A percentile compares a stretch with the other conserved stretches of the same genome.
These are phyloP conservation scores for Vulpes ferrilata DNA, from an alignment of 2,113 vertebrate genomes.

Conservation along the genomic window DNA sequence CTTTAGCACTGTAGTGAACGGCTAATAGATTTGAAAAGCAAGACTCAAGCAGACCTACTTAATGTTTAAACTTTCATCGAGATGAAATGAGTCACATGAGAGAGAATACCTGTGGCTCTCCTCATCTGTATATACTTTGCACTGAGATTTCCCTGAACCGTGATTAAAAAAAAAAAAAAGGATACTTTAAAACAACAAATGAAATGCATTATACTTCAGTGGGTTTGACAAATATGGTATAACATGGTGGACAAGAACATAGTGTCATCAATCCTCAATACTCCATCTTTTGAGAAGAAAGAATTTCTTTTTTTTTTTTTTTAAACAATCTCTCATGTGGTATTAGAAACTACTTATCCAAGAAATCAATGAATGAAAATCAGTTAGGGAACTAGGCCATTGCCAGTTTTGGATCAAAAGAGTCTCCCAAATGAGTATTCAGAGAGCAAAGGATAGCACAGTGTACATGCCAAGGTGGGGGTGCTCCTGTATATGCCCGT, in stretches of 20 bases:
- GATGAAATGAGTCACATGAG: neutral
- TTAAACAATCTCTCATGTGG: neutral
- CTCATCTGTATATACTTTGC: neutral
- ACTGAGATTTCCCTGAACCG: neutral
- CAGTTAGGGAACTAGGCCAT: neutral
- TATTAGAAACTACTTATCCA: neutral
- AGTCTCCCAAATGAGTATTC: neutral
- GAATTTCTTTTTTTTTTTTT: neutral
- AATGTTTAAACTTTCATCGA: neutral
- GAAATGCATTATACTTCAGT: fast-evolving
- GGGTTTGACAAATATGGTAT: fast-evolving
- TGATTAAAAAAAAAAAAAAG: neutral
- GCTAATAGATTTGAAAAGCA: neutral
- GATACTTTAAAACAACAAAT: neutral
- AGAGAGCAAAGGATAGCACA: fast-evolving
- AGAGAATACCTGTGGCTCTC: neutral
- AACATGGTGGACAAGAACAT: fast-evolving
- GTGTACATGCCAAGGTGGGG: fast-evolving
- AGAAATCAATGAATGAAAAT: neutral
- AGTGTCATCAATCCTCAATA: fast-evolving
- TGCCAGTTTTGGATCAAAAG: neutral
- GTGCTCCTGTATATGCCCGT: fast-evolving
- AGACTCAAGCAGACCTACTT: no score
- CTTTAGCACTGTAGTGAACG: neutral
- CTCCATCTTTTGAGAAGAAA: neutral